phyloP scores from a whole-genome alignment of 2,888 invertebrate species.

The Platycheirus rosarum region DNA sequence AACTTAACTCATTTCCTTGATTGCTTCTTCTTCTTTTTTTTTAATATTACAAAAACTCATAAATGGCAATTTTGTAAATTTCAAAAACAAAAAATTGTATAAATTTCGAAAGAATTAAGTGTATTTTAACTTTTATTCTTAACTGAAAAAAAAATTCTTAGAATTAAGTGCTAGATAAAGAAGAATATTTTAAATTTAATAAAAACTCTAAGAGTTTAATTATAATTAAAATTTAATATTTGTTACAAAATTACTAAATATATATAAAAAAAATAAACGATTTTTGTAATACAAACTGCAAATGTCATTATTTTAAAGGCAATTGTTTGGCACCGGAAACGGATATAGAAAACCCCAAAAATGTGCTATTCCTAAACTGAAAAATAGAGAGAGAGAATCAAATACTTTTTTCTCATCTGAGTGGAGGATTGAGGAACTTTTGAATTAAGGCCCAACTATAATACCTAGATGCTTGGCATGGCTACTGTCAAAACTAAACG shows the following conservation, averaged over 20 bases:
- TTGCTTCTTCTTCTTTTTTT: not conserved
- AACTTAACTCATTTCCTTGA: not conserved
- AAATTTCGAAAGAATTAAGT: constrained; percentile 6
- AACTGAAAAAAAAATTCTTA: constrained; percentile 39
- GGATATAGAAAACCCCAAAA: too few species aligned
- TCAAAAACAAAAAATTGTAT: constrained; percentile 32
- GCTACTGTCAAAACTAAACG: too few species aligned
- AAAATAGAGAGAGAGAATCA: too few species aligned
- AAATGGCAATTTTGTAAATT: constrained; percentile 21
- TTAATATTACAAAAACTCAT: not conserved
- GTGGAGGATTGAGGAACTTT: too few species aligned
- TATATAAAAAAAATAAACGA: constrained; percentile 54
- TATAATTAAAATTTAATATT: constrained; percentile 52
- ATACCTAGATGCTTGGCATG: too few species aligned
- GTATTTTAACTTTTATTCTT: constrained; percentile 13
- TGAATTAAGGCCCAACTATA: too few species aligned
- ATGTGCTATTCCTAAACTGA: too few species aligned
- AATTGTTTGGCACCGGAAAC: too few species aligned
- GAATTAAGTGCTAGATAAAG: constrained; percentile 50
- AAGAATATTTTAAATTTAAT: not conserved
- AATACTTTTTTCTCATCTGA: too few species aligned
- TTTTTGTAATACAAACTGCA: constrained; percentile 60
- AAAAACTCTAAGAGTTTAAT: constrained; percentile 2
- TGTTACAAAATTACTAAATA: constrained; percentile 51
- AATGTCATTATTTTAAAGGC: not conserved